A percentile compares a stretch with the other conserved stretches of the same genome.
Evolutionary conservation across 1,140 invertebrate species (phyloP).

Genomic region (Vollenhovia emeryi): DNA sequence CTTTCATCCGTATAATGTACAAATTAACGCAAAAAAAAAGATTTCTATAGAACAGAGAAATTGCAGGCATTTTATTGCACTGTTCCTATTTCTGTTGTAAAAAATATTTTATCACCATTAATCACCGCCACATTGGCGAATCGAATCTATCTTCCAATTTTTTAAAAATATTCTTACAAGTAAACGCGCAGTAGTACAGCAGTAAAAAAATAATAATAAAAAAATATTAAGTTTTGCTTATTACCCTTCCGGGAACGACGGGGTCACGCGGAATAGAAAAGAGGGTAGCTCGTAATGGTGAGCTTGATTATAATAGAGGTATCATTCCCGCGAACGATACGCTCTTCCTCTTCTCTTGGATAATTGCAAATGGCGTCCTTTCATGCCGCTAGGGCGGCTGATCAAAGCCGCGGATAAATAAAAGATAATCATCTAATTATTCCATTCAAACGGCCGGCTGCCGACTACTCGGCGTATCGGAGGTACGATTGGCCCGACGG

Average conservation of each 20-base stretch:
- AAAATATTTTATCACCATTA: neutral
- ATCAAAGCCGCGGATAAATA: slow-evolving; percentile 83
- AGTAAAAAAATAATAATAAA: neutral
- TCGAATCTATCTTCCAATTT: neutral
- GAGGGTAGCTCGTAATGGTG: slow-evolving; percentile 79
- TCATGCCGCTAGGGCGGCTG: slow-evolving; percentile 74
- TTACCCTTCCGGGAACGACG: slow-evolving; percentile 67
- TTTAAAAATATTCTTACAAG: neutral
- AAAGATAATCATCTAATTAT: slow-evolving; percentile 83
- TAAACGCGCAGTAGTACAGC: neutral
- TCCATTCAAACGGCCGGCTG: slow-evolving; percentile 75
- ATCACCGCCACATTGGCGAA: neutral
- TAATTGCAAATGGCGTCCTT: slow-evolving; percentile 83
- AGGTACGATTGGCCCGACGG: slow-evolving; percentile 63
- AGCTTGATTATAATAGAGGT: slow-evolving; percentile 85
- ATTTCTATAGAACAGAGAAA: neutral
- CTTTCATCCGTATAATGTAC: neutral
- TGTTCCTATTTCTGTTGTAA: neutral
- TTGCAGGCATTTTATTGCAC: neutral
- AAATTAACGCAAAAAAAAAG: neutral
- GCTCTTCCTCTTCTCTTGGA: slow-evolving; percentile 76
- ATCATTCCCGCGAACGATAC: slow-evolving; percentile 81
- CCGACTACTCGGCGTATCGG: slow-evolving; percentile 48
- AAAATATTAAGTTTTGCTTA: slow-evolving; percentile 31
- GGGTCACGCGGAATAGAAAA: neutral